phyloP scores from a whole-genome alignment of 2,888 invertebrate species.

The Yponomeuta plumbellus region DNA sequence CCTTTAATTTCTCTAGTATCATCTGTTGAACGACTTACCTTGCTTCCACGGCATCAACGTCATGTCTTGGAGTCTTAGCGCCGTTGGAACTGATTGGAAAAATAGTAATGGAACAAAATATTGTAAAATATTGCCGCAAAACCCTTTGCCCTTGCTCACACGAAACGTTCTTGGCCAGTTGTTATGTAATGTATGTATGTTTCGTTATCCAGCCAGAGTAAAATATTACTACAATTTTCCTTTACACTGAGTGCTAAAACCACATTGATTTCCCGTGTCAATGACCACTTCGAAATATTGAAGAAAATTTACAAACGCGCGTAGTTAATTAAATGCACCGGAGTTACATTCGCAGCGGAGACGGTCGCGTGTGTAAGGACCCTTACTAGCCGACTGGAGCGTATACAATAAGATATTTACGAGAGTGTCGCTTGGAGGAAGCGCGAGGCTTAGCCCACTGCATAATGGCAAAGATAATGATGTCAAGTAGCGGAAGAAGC shows the following conservation, averaged over 20 bases:
- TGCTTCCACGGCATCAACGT: no score
- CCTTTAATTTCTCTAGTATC: no score
- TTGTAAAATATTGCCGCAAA: no score
- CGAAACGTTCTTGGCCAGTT: no score
- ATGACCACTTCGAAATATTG: background rate
- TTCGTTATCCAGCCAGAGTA: no score
- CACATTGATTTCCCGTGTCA: background rate
- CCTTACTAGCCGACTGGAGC: conserved; percentile 15
- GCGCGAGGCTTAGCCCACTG: conserved; percentile 45
- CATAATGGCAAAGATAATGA: conserved; percentile 68
- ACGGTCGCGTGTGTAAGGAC: conserved; percentile 17
- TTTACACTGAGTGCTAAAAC: background rate
- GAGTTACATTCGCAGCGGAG: conserved; percentile 8
- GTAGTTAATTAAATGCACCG: background rate
- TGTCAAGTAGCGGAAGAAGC: conserved; percentile 67
- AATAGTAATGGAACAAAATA: no score
- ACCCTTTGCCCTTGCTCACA: no score
- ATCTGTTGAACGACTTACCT: no score
- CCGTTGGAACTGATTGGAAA: no score
- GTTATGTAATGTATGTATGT: no score
- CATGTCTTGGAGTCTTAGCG: no score
- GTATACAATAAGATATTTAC: conserved; percentile 39
- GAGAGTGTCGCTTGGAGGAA: conserved; percentile 22
- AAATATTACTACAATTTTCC: background rate
- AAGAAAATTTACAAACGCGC: background rate